Conservation (phyloP, 2,888 invertebrate species). For the Troilus luridus region DNA sequence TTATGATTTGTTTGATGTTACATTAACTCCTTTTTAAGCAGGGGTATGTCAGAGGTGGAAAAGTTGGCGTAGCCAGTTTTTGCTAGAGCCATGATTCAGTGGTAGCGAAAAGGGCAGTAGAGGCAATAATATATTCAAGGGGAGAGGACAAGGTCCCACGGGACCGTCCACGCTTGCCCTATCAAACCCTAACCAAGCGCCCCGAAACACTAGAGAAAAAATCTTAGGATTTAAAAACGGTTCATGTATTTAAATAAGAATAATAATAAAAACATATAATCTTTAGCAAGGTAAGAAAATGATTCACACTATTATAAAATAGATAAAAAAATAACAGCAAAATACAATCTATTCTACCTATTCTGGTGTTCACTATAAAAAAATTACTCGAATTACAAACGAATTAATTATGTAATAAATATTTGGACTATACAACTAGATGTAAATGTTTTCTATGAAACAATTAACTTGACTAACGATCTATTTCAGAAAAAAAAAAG, state of each 20-base stretch:
- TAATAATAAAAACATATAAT: neutral
- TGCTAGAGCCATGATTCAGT: conserved; percentile 20
- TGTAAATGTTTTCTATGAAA: no score
- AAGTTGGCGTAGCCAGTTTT: neutral
- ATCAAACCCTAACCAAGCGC: neutral
- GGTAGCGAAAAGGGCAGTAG: neutral
- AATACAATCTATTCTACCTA: no score
- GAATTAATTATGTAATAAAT: no score
- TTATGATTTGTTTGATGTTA: neutral
- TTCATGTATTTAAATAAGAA: neutral
- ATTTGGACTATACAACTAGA: no score
- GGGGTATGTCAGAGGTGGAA: neutral
- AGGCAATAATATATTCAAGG: conserved; percentile 38
- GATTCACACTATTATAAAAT: no score
- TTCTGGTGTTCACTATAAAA: no score
- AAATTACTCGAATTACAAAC: no score
- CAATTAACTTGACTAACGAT: no score
- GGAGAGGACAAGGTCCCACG: neutral
- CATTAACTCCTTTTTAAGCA: neutral
- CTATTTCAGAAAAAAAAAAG: no score
- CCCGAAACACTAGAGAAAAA: neutral
- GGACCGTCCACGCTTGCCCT: neutral
- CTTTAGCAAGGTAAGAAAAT: neutral
- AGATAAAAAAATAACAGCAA: no score
- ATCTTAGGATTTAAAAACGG: neutral